These are phyloP conservation scores for Holacanthus passer DNA, from an alignment of 2,113 vertebrate genomes.

Conservation along the genomic window DNA sequence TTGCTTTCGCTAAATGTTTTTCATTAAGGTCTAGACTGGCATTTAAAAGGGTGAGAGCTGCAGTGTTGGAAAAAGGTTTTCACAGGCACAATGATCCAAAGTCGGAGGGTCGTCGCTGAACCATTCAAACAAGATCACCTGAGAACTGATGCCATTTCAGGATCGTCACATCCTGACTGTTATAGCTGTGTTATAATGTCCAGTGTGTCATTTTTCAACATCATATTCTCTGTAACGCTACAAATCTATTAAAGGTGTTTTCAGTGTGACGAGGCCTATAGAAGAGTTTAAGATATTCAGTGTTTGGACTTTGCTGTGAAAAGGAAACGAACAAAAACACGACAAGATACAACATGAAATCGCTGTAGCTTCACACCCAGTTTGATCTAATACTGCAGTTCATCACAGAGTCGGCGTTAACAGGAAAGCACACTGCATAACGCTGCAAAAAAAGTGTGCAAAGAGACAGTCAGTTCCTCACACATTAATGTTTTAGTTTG, in stretches of 20 bases:
- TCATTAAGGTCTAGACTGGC: too few relatives aligned
- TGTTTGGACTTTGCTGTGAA: neutral
- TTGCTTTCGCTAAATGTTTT: neutral
- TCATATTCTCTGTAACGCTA: neutral
- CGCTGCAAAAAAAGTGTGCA: neutral
- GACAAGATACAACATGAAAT: neutral
- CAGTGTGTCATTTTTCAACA: neutral
- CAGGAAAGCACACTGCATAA: neutral
- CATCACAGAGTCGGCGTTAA: neutral
- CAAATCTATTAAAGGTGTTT: neutral
- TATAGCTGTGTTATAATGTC: neutral
- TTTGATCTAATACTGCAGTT: slow-evolving; percentile 12
- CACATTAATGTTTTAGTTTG: neutral
- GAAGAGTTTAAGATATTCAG: neutral
- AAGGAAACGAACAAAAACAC: neutral
- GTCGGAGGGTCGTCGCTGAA: neutral
- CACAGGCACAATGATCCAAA: neutral
- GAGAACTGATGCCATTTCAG: neutral
- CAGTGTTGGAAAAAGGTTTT: neutral
- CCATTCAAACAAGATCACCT: neutral
- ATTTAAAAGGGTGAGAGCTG: neutral
- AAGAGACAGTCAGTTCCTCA: neutral
- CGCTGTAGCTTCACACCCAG: neutral
- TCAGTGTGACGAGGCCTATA: neutral
- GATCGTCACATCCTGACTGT: neutral